Evolutionary conservation across 1,140 invertebrate genomes (phyloP), one percentile per base, ranked within the genome.

Genomic region (Helicorthomorpha holstii): DNA sequence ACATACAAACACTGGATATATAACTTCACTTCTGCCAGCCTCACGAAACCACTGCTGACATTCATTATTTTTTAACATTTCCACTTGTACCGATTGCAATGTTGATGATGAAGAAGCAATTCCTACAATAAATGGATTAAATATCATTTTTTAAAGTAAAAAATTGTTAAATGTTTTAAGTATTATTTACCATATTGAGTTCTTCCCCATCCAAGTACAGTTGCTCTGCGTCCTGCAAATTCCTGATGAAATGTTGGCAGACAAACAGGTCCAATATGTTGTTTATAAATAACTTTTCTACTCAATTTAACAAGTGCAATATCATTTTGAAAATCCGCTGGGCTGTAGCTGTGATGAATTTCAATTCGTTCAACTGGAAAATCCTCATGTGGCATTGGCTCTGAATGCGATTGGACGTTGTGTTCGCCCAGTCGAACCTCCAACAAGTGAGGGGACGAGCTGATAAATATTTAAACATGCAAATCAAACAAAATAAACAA

Each of bases 1-100:
- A 65, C 90, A 95, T 0, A 93, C 71, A 64, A 95, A 93, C 0
- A 92, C 88, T 58, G 93, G 85, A 55, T 89, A 85, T 56, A 95
- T 93, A 1, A 82, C 86, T 70, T 93, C 89, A 38, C 85, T 70
- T 48, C 88, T 71, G 4, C 88, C 88, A 0, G 88, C 90, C 16
- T 85, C 79, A 51, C 83, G 72, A 64, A 92, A 94, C 90, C 88
- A 92, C 38, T 81, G 66, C 66, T 93, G 89, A 62, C 89, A 94
- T 49, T 85, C 74, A 60, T 88, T 82, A 61, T 92, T 92, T 1
- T 85, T 80, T 53, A 94, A 85, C n/a, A 94, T 84, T 70, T 91
- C 77, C 0, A 90, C 83, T 53, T 84, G 80, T 1, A 88, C 75
- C 58, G 74, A 73, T 63, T 76, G 75, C 16, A 75, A 58, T 14